These are phyloP conservation scores for Cryptophagus acutangulus DNA, from an alignment of 2,888 invertebrate species.

Conservation along the genomic window DNA sequence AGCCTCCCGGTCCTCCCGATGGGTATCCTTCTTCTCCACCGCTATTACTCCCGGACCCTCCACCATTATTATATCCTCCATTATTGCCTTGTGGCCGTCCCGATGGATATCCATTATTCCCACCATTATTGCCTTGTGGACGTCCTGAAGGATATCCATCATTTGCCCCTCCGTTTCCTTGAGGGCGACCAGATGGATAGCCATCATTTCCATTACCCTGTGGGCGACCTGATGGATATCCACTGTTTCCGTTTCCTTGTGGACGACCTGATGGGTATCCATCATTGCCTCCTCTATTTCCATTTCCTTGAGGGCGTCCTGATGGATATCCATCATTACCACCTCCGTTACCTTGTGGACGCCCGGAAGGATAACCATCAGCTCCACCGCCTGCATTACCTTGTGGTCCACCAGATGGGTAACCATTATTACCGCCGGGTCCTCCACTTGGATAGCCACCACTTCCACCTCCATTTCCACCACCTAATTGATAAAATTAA, in stretches of 20 bases:
- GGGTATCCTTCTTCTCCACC: slow-evolving; percentile 21
- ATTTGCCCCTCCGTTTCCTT: slow-evolving; percentile 21
- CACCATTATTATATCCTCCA: slow-evolving; percentile 4
- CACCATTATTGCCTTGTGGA: slow-evolving; percentile 6
- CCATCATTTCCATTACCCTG: slow-evolving; percentile 23
- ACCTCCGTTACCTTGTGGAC: slow-evolving; percentile 16
- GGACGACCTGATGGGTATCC: slow-evolving; percentile 26
- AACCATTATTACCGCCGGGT: slow-evolving; percentile 20
- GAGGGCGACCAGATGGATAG: slow-evolving; percentile 20
- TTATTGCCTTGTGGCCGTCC: slow-evolving; percentile 7
- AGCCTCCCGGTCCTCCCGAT: too few relatives aligned
- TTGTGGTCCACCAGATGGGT: slow-evolving; percentile 21
- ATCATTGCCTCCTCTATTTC: slow-evolving; percentile 25
- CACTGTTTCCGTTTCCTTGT: slow-evolving; percentile 24
- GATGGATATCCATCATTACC: slow-evolving; percentile 20
- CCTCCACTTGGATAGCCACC: slow-evolving; percentile 27
- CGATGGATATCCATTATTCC: slow-evolving; percentile 6
- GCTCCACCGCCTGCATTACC: slow-evolving; percentile 18
- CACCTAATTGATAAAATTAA: slow-evolving; percentile 10
- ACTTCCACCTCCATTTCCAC: slow-evolving; percentile 22
- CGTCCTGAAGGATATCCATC: slow-evolving; percentile 14
- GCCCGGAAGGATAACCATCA: slow-evolving; percentile 24
- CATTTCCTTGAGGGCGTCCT: slow-evolving; percentile 17
- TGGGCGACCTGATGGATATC: slow-evolving; percentile 17
- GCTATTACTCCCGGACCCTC: slow-evolving; percentile 12